Conservation (phyloP, 2,888 invertebrate genomes). For the Eupeodes latifasciatus region DNA sequence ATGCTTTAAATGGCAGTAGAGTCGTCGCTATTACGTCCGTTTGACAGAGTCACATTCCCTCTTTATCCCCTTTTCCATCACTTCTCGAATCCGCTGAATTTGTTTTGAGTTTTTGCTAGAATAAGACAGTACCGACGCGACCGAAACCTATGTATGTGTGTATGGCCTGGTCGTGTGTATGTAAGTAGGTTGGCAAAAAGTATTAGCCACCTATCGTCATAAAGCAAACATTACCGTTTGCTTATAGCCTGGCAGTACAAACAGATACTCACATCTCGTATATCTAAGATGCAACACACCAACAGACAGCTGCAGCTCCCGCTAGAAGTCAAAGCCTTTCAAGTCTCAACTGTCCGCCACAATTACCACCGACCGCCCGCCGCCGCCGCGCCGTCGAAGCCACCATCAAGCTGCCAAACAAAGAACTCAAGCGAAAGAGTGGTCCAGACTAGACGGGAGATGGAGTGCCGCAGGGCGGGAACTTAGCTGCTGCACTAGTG, state of each 20-base stretch:
- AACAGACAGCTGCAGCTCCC: constrained; percentile 26
- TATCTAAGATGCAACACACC: constrained; percentile 24
- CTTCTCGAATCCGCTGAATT: background rate
- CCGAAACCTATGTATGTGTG: background rate
- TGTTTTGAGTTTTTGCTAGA: constrained; percentile 55
- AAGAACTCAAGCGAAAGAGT: constrained; percentile 55
- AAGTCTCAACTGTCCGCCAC: constrained; percentile 10
- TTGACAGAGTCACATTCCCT: background rate
- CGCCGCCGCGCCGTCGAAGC: background rate
- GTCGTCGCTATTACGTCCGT: constrained; percentile 17
- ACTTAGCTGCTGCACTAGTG: constrained; percentile 49
- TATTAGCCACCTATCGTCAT: constrained; percentile 67
- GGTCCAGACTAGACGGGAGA: constrained; percentile 32
- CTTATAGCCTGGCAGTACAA: constrained; percentile 17
- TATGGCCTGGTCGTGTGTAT: constrained; percentile 25
- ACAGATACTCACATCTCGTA: constrained; percentile 51
- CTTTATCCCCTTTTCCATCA: background rate
- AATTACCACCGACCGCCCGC: background rate
- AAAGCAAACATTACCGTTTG: constrained; percentile 75
- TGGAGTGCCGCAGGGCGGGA: constrained; percentile 10
- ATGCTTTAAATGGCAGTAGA: constrained; percentile 69
- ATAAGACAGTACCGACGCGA: constrained; percentile 21
- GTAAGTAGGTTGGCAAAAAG: constrained; percentile 64
- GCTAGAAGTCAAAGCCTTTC: constrained; percentile 23
- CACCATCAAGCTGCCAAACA: constrained; percentile 29